These are phyloP conservation scores for Exaiptasia diaphana DNA, from an alignment of 64 coral and sea anemone genomes.

Conservation along the genomic window DNA sequence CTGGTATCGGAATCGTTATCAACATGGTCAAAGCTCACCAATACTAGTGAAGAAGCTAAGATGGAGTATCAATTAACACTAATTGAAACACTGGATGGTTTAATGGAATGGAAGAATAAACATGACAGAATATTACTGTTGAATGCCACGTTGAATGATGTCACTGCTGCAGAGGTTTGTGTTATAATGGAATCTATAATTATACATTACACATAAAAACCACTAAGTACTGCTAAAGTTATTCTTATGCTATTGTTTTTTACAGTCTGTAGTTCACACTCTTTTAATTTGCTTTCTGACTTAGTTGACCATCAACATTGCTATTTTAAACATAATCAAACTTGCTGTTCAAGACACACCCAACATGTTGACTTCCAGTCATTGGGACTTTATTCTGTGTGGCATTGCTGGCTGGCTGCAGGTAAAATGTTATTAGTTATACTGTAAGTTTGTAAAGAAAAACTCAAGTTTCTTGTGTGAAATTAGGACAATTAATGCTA, in stretches of 20 bases:
- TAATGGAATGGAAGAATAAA: slow-evolving; percentile 57
- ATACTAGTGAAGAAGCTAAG: slow-evolving; percentile 36
- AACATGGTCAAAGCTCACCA: slow-evolving; percentile 55
- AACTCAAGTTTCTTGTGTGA: too few relatives aligned
- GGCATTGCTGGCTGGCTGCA: slow-evolving; percentile 83
- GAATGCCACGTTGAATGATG: slow-evolving; percentile 41
- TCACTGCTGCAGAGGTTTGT: slow-evolving; percentile 12
- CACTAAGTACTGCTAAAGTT: too few relatives aligned
- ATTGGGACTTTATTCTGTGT: slow-evolving; percentile 90
- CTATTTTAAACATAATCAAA: slow-evolving; percentile 35
- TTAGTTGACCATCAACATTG: slow-evolving; percentile 52
- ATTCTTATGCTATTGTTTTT: background rate
- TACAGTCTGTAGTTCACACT: background rate
- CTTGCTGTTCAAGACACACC: slow-evolving; percentile 45
- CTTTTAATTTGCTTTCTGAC: background rate
- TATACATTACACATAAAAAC: too few relatives aligned
- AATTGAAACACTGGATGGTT: slow-evolving; percentile 47
- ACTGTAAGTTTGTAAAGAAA: background rate
- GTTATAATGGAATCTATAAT: background rate
- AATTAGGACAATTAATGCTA: too few relatives aligned
- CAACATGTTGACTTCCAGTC: slow-evolving; percentile 22
- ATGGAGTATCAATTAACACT: slow-evolving; percentile 74
- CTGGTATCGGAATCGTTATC: slow-evolving; percentile 40
- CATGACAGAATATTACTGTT: slow-evolving; percentile 64
- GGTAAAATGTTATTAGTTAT: slow-evolving; percentile 33